Conservation (phyloP, 2,888 invertebrate species). For the Drosophila yooni region DNA sequence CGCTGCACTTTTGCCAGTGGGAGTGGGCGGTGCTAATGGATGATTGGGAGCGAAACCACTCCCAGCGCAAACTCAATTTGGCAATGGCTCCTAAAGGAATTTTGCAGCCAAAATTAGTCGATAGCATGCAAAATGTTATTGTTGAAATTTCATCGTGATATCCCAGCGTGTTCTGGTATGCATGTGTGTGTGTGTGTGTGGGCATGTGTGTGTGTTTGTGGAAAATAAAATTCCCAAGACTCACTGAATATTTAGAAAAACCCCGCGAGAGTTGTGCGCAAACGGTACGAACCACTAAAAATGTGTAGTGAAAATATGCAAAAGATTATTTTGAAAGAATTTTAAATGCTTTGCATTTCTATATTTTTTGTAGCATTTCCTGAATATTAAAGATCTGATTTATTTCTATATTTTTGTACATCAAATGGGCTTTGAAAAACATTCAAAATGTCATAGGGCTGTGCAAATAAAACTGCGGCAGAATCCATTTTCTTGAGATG, state of each 20-base stretch:
- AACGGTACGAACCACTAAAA: conserved; percentile 16
- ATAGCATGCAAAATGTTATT: conserved; percentile 58
- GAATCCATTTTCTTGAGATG: background rate
- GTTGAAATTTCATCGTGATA: conserved; percentile 25
- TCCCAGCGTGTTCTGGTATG: background rate
- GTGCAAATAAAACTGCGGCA: background rate
- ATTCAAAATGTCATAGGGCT: background rate
- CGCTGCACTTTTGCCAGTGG: conserved; percentile 41
- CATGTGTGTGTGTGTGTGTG: background rate
- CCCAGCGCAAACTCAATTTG: conserved; percentile 70
- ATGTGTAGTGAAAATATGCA: conserved; percentile 14
- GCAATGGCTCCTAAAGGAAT: conserved; percentile 55
- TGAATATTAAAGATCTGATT: background rate
- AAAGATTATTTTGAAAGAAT: background rate
- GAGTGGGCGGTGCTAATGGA: too few relatives aligned
- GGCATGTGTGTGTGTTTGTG: conserved; percentile 7
- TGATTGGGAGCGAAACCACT: conserved; percentile 32
- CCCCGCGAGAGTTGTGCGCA: conserved; percentile 9
- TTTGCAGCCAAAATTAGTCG: conserved; percentile 65
- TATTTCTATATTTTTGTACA: background rate
- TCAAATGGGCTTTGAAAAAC: background rate
- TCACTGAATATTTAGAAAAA: conserved; percentile 51
- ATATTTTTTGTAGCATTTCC: background rate
- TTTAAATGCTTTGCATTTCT: background rate
- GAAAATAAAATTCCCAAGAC: conserved; percentile 32